These are phyloP conservation scores for Hyperoplus immaculatus DNA, from an alignment of 2,797 vertebrate genomes.

Conservation along the genomic window DNA sequence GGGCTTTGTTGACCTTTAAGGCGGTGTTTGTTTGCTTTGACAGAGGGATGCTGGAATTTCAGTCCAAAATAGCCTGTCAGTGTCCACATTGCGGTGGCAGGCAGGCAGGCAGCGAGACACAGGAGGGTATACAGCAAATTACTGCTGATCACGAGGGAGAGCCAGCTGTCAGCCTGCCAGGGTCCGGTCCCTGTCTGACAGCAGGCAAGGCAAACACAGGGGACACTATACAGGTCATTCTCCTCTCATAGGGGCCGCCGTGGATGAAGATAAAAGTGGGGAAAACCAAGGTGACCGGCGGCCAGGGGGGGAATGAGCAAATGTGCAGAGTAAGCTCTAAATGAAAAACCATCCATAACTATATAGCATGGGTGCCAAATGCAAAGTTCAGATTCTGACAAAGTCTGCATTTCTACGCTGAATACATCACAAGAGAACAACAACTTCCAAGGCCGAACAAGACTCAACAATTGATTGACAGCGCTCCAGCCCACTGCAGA, in stretches of 20 bases:
- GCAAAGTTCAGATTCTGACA: not conserved
- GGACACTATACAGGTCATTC: constrained; percentile 52
- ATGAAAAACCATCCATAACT: constrained; percentile 30
- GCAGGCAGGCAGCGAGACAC: constrained; percentile 65
- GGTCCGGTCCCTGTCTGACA: constrained; percentile 54
- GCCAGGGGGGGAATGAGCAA: constrained; percentile 1
- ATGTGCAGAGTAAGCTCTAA: constrained; percentile 22
- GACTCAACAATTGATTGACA: constrained; percentile 8
- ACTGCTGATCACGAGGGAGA: constrained; percentile 73
- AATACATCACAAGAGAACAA: constrained; percentile 6
- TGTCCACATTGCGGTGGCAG: constrained; percentile 60
- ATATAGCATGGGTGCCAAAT: not conserved
- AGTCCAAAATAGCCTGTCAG: constrained; percentile 77
- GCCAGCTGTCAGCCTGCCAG: constrained; percentile 77
- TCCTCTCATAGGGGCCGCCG: constrained; percentile 39
- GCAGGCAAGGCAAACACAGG: constrained; percentile 56
- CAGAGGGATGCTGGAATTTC: constrained; percentile 71
- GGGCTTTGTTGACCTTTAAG: constrained; percentile 70
- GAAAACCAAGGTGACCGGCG: constrained; percentile 51
- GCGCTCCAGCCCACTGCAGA: constrained; percentile 5
- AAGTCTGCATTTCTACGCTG: constrained; percentile 9
- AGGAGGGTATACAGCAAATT: constrained; percentile 67
- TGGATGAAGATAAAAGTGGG: constrained; percentile 51
- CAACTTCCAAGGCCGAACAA: constrained; percentile 33
- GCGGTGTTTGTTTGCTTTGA: constrained; percentile 71